phyloP scores from a whole-genome alignment of 2,888 invertebrate genomes.

The Crematogaster levior region DNA sequence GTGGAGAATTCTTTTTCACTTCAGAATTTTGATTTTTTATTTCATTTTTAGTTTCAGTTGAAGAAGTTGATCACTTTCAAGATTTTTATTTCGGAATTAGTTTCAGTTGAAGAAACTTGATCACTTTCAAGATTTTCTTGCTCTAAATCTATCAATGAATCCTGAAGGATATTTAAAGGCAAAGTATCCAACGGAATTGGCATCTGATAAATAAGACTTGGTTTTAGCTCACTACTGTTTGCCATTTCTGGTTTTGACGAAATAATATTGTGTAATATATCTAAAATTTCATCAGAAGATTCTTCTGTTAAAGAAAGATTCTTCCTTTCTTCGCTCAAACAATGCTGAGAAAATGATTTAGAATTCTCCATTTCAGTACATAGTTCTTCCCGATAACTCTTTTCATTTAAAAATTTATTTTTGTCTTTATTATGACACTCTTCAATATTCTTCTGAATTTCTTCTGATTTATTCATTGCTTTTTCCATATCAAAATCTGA shows the following conservation, averaged over 20 bases:
- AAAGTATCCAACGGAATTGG: constrained; percentile 82
- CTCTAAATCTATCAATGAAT: constrained; percentile 79
- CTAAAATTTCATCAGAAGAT: constrained; percentile 90
- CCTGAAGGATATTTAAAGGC: constrained; percentile 83
- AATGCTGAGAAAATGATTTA: constrained; percentile 65
- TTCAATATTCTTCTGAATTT: constrained; percentile 50
- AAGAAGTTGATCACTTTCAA: constrained; percentile 64
- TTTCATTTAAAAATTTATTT: constrained; percentile 61
- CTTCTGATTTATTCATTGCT: constrained; percentile 58
- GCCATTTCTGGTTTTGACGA: constrained; percentile 84
- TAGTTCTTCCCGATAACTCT: constrained; percentile 65
- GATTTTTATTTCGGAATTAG: constrained; percentile 65
- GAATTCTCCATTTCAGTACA: constrained; percentile 67
- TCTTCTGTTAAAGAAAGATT: constrained; percentile 86
- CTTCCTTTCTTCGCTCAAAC: constrained; percentile 72
- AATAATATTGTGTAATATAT: constrained; percentile 90
- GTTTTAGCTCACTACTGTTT: constrained; percentile 79
- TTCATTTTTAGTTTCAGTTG: constrained; percentile 55
- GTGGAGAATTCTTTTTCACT: constrained; percentile 70
- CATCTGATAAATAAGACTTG: constrained; percentile 82
- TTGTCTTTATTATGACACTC: constrained; percentile 52
- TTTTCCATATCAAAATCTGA: constrained; percentile 57
- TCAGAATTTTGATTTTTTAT: constrained; percentile 51
- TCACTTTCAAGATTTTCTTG: constrained; percentile 71
- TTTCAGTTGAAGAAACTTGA: constrained; percentile 44